Conservation (phyloP, 2,888 invertebrate genomes). For the Stramonita haemastoma region DNA sequence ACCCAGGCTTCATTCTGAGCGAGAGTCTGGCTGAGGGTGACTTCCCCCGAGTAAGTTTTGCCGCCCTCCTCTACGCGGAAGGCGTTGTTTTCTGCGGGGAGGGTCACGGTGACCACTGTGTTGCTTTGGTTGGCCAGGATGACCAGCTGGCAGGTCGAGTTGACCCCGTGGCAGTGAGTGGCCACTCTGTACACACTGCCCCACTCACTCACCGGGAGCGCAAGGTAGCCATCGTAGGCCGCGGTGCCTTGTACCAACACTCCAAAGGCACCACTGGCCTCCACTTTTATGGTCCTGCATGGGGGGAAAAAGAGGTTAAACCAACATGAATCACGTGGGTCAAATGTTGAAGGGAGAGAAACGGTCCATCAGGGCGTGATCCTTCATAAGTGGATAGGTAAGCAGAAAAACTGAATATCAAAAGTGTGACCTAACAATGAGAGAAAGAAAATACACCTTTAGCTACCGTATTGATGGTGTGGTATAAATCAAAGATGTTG, state of each 20-base stretch:
- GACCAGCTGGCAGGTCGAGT: constrained; percentile 35
- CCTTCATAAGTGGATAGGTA: too few relatives aligned
- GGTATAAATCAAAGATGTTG: too few relatives aligned
- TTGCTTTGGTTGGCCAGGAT: constrained; percentile 28
- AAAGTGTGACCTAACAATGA: too few relatives aligned
- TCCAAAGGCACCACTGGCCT: background rate
- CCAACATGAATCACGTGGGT: too few relatives aligned
- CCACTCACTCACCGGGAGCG: constrained; percentile 43
- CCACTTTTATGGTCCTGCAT: constrained; percentile 4
- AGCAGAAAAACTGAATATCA: too few relatives aligned
- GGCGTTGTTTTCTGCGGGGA: constrained; percentile 19
- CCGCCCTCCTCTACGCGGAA: background rate
- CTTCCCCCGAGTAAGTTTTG: background rate
- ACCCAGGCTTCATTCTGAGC: constrained; percentile 3
- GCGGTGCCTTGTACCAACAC: constrained; percentile 37
- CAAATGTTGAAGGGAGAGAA: too few relatives aligned
- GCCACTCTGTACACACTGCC: constrained; percentile 34
- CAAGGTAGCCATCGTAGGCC: constrained; percentile 44
- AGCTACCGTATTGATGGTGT: too few relatives aligned
- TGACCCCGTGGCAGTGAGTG: constrained; percentile 28
- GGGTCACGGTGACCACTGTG: constrained; percentile 4
- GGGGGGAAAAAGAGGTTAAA: background rate
- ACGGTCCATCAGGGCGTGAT: too few relatives aligned
- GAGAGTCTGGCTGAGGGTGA: background rate
- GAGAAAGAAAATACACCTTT: too few relatives aligned